Conservation (phyloP, 64 coral and sea anemone genomes). For the Stichodactyla mertensii region DNA sequence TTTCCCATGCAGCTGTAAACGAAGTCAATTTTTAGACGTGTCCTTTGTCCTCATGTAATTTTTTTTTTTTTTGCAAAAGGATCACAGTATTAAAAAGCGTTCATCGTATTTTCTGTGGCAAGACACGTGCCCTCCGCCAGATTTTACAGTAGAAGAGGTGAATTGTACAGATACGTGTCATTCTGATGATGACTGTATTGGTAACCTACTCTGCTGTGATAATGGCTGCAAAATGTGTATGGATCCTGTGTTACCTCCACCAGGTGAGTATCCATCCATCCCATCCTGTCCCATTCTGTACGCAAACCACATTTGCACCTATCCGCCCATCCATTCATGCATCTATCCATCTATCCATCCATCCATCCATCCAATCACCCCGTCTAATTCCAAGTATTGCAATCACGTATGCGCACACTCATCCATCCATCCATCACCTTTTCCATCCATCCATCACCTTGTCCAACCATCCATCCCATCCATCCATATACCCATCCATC, state of each 20-base stretch:
- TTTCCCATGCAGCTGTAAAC: too few species aligned
- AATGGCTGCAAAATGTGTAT: conserved; percentile 38
- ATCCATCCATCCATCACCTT: too few species aligned
- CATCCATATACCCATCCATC: too few species aligned
- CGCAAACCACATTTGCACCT: too few species aligned
- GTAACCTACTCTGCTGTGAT: conserved; percentile 43
- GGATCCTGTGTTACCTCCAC: conserved; percentile 31
- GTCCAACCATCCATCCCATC: too few species aligned
- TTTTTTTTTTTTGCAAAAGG: background rate
- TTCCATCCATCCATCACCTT: too few species aligned
- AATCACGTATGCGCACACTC: too few species aligned
- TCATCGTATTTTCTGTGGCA: conserved; percentile 9
- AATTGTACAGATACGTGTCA: conserved; percentile 34
- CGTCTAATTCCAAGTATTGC: too few species aligned
- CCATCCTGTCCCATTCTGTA: background rate
- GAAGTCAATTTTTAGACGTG: too few species aligned
- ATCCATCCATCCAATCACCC: background rate
- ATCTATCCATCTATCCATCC: background rate
- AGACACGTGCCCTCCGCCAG: conserved; percentile 45
- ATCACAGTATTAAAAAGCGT: conserved; percentile 30
- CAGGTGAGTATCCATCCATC: conserved; percentile 15
- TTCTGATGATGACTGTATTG: conserved; percentile 42
- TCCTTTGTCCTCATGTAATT: too few species aligned
- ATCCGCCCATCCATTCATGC: too few species aligned
- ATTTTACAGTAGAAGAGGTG: conserved; percentile 1